Conservation (phyloP, 2,888 invertebrate genomes). For the Acrocera orbiculus region DNA sequence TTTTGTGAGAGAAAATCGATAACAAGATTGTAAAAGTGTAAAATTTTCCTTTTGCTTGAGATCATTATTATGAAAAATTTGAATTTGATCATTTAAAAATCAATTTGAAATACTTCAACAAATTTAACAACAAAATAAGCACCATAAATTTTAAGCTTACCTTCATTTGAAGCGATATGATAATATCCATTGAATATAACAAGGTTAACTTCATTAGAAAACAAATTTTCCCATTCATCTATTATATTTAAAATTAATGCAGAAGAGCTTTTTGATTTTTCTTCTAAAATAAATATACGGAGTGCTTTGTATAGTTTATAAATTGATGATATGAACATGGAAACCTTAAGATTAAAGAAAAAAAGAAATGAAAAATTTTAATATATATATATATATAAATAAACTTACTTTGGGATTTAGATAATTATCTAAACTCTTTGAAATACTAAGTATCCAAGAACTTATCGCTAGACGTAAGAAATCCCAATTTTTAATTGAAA, state of each 20-base stretch:
- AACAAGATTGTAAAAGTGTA: too few relatives aligned
- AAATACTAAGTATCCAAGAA: slow-evolving; percentile 43
- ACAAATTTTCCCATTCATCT: slow-evolving; percentile 62
- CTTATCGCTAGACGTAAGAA: slow-evolving; percentile 50
- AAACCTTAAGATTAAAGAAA: slow-evolving; percentile 22
- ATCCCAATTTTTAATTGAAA: slow-evolving; percentile 46
- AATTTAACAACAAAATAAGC: too few relatives aligned
- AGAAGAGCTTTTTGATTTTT: slow-evolving; percentile 26
- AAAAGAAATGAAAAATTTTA: slow-evolving; percentile 2
- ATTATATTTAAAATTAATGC: slow-evolving; percentile 20
- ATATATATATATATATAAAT: slow-evolving; percentile 2
- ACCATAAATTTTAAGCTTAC: slow-evolving; percentile 6
- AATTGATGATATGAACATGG: slow-evolving; percentile 35
- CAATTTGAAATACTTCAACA: too few relatives aligned
- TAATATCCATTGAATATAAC: slow-evolving; percentile 25
- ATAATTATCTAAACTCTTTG: slow-evolving; percentile 28
- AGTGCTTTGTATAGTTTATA: slow-evolving; percentile 36
- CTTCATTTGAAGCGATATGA: slow-evolving; percentile 16
- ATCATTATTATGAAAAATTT: too few relatives aligned
- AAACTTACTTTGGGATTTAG: slow-evolving; percentile 35
- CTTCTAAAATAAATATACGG: slow-evolving; percentile 29
- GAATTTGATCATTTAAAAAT: too few relatives aligned
- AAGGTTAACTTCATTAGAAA: slow-evolving; percentile 41
- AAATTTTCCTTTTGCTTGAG: too few relatives aligned
- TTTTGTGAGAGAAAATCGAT: too few relatives aligned